Percentiles rank a stretch among this genome's conserved stretches.
phyloP scores from a whole-genome alignment of 2,113 vertebrate genomes.

The Ophiodon elongatus region DNA sequence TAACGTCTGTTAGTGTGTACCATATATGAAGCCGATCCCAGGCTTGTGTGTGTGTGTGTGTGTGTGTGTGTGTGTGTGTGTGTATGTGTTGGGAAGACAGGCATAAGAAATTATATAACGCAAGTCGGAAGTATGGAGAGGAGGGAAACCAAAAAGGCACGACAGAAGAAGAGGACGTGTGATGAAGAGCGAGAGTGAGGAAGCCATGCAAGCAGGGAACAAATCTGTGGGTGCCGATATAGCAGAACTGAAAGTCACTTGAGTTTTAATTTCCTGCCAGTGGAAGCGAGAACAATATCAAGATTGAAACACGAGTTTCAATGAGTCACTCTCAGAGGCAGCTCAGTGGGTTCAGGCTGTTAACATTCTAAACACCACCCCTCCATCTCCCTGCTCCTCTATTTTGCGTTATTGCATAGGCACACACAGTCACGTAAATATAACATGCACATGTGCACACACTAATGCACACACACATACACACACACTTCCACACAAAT shows the following conservation, averaged over 20 bases:
- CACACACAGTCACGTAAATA: slow-evolving; percentile 34
- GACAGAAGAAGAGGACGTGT: slow-evolving; percentile 17
- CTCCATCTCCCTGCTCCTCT: slow-evolving; percentile 39
- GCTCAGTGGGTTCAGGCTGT: slow-evolving; percentile 60
- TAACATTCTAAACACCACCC: slow-evolving; percentile 67
- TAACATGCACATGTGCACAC: slow-evolving; percentile 18
- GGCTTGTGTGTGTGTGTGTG: not conserved
- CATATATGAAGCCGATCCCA: not conserved
- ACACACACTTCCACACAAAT: slow-evolving; percentile 54
- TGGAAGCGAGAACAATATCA: slow-evolving; percentile 70
- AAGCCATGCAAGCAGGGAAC: slow-evolving; percentile 31
- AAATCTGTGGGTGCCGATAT: slow-evolving; percentile 48
- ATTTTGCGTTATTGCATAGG: slow-evolving; percentile 32
- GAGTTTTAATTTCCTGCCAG: slow-evolving; percentile 76
- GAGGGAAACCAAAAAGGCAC: not conserved
- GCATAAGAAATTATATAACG: slow-evolving; percentile 19
- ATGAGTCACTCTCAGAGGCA: slow-evolving; percentile 65
- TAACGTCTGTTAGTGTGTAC: not conserved
- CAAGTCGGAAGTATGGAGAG: not conserved
- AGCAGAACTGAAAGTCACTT: slow-evolving; percentile 59
- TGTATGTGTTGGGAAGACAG: not conserved
- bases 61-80: not conserved
- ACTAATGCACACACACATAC: slow-evolving; percentile 32
- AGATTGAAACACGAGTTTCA: slow-evolving; percentile 68
- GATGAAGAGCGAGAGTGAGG: not conserved